A percentile compares a stretch with the other conserved stretches of the same genome.
These are phyloP conservation scores for Operophtera brumata DNA, from an alignment of 2,888 invertebrate genomes.

Conservation along the genomic window DNA sequence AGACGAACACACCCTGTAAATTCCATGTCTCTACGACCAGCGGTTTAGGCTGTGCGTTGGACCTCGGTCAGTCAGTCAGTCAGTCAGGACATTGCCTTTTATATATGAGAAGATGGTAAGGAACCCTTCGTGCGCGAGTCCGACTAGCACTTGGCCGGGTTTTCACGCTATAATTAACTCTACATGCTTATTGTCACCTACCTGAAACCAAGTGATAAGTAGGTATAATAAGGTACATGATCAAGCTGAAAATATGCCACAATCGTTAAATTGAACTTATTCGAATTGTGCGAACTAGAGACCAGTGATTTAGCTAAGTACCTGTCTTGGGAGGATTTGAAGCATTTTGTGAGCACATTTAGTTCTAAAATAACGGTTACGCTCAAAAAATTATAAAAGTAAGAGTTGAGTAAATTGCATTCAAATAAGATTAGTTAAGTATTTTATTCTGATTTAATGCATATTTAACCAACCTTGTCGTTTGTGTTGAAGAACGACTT, in stretches of 20 bases:
- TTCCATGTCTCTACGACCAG: too few relatives aligned
- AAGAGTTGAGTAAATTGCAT: not conserved
- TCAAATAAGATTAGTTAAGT: not conserved
- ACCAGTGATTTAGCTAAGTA: conserved; percentile 2
- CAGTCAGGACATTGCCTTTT: too few relatives aligned
- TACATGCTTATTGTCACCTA: conserved; percentile 23
- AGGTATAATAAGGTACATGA: not conserved
- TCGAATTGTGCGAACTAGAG: not conserved
- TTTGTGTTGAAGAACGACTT: not conserved
- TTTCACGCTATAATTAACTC: conserved; percentile 20
- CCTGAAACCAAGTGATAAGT: conserved; percentile 16
- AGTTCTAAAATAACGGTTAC: not conserved
- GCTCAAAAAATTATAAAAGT: not conserved
- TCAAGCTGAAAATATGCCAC: not conserved
- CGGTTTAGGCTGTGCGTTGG: too few relatives aligned
- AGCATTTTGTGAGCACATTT: not conserved
- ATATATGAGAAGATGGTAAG: too few relatives aligned
- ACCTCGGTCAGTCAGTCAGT: too few relatives aligned
- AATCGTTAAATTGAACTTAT: not conserved
- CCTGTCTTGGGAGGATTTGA: conserved; percentile 1
- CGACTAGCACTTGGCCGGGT: too few relatives aligned
- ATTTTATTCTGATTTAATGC: not conserved
- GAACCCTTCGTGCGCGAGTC: too few relatives aligned
- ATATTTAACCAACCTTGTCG: too few relatives aligned
- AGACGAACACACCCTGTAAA: too few relatives aligned